Conservation (phyloP, 2,113 vertebrate species). For the Camarhynchus parvulus region DNA sequence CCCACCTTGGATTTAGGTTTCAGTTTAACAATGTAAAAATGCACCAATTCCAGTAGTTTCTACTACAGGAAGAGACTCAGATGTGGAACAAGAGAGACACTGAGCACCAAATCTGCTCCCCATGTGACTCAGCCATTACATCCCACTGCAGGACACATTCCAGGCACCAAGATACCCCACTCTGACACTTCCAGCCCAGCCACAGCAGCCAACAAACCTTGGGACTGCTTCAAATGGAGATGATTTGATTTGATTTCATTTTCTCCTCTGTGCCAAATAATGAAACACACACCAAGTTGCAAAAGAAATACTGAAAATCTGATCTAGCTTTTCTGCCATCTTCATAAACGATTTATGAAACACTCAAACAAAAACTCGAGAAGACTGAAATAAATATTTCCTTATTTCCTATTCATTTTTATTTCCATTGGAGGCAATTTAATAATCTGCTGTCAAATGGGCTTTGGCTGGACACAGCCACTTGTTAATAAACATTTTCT, state of each 20-base stretch:
- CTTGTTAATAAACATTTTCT: background rate
- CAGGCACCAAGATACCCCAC: slow-evolving; percentile 10
- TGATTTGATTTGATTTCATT: background rate
- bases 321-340: background rate
- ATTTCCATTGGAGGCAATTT: background rate
- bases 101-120: background rate
- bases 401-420: background rate
- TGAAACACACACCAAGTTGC: background rate
- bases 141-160: background rate
- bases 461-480: background rate
- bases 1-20: background rate
- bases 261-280: background rate
- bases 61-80: background rate
- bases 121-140: background rate
- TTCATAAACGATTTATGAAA: background rate
- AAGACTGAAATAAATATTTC: background rate
- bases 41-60: background rate
- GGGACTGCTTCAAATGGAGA: background rate
- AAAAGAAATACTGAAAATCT: background rate
- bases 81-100: background rate
- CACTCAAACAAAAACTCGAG: background rate
- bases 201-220: slow-evolving; percentile 22
- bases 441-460: background rate
- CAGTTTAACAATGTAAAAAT: background rate
- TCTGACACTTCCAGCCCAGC: background rate